Conservation (phyloP, 1,140 invertebrate species). For the Brachionus rotundiformis region DNA sequence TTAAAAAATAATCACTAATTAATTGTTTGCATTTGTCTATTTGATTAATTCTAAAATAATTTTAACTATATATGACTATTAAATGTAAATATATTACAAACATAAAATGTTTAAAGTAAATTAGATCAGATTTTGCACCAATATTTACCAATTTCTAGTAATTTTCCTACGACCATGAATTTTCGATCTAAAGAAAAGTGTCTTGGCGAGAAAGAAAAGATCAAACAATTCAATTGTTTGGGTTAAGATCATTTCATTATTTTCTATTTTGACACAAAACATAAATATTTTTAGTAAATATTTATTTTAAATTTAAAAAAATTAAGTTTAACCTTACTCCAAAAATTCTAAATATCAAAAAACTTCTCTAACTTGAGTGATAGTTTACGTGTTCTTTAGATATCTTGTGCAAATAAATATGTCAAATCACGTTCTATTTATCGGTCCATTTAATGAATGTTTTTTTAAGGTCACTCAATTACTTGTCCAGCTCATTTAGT, state of each 20-base stretch:
- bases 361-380: neutral
- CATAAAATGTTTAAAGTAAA: too few relatives aligned
- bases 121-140: neutral
- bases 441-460: neutral
- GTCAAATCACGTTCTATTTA: neutral
- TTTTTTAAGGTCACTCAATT: constrained; percentile 11
- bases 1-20: too few relatives aligned
- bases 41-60: too few relatives aligned
- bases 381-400: neutral
- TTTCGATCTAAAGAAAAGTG: neutral
- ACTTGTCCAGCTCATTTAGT: neutral
- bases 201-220: neutral
- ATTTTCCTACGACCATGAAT: neutral
- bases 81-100: too few relatives aligned
- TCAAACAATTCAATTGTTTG: neutral
- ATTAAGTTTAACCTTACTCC: constrained; percentile 2
- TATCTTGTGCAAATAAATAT: neutral
- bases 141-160: neutral
- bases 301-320: constrained; percentile 8
- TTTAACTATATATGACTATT: too few relatives aligned
- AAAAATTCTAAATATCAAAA: neutral
- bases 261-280: neutral
- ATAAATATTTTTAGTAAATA: neutral
- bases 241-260: neutral
- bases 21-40: too few relatives aligned